phyloP scores from a whole-genome alignment of 2,888 invertebrate species.

The Pseudanteris insignis region DNA sequence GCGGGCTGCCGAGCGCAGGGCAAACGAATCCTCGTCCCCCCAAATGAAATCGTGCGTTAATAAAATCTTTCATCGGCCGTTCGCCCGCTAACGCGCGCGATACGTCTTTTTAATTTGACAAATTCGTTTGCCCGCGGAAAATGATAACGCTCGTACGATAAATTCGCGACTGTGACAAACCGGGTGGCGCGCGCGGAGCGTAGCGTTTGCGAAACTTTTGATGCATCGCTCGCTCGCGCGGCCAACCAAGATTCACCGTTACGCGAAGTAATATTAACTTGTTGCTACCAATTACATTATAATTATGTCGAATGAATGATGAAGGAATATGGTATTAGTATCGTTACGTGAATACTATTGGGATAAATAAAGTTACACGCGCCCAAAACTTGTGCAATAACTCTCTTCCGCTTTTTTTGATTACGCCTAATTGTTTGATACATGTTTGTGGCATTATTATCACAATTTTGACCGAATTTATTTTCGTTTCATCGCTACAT shows the following conservation, averaged over 20 bases:
- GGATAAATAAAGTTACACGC: constrained; percentile 25
- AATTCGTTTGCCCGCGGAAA: constrained; percentile 40
- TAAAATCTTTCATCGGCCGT: constrained; percentile 42
- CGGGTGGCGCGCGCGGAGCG: constrained; percentile 32
- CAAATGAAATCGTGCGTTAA: constrained; percentile 39
- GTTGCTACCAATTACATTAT: constrained; percentile 38
- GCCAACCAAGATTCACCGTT: constrained; percentile 34
- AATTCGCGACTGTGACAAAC: constrained; percentile 29
- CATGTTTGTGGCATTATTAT: too few relatives aligned
- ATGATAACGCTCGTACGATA: constrained; percentile 43
- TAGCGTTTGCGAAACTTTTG: constrained; percentile 34
- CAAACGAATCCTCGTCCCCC: constrained; percentile 38
- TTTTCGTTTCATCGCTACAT: too few relatives aligned
- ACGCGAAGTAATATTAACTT: constrained; percentile 38
- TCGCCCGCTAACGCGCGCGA: constrained; percentile 31
- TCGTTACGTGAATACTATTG: constrained; percentile 15
- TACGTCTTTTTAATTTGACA: constrained; percentile 41
- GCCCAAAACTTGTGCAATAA: constrained; percentile 6
- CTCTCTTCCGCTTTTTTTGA: background rate
- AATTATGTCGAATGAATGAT: constrained; percentile 37
- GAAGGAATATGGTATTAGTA: constrained; percentile 18
- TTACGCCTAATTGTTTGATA: too few relatives aligned
- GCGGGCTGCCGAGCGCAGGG: constrained; percentile 25
- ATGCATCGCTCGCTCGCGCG: constrained; percentile 29
- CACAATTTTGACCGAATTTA: too few relatives aligned